phyloP scores from a whole-genome alignment of 2,797 vertebrate genomes.

The Lates japonicus region DNA sequence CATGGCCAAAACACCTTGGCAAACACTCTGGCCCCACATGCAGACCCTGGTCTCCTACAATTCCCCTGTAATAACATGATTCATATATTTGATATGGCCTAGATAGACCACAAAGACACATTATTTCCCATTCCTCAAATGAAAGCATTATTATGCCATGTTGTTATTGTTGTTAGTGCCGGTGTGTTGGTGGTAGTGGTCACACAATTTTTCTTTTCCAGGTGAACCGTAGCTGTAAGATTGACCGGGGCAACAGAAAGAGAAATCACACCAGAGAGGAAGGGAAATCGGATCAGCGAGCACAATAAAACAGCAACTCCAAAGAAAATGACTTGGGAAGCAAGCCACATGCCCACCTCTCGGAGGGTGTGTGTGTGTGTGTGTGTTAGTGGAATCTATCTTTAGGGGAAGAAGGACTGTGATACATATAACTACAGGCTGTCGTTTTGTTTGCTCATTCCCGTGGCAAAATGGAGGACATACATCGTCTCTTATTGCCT shows the following conservation, averaged over 20 bases:
- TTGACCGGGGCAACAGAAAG: conserved; percentile 75
- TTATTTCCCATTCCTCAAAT: conserved; percentile 70
- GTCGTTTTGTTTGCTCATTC: conserved; percentile 85
- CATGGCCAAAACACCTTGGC: conserved; percentile 13
- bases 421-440: conserved; percentile 83
- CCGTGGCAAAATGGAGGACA: conserved; percentile 88
- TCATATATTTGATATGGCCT: conserved; percentile 71
- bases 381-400: conserved; percentile 64
- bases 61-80: conserved; percentile 67
- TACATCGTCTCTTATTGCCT: conserved; percentile 90
- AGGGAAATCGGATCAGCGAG: conserved; percentile 83
- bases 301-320: conserved; percentile 78
- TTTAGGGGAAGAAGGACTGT: conserved; percentile 78
- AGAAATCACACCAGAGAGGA: conserved; percentile 80
- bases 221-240: conserved; percentile 75
- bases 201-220: conserved; percentile 72
- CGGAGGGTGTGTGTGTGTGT: conserved; percentile 15
- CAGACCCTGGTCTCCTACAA: conserved; percentile 18
- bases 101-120: conserved; percentile 75
- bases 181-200: conserved; percentile 60
- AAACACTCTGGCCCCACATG: conserved; percentile 2
- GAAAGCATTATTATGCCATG: conserved; percentile 70
- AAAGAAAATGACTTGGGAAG: conserved; percentile 77
- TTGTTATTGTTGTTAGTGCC: conserved; percentile 57
- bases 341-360: conserved; percentile 45